Conservation (phyloP, 2,797 vertebrate species). For the Champsocephalus gunnari region DNA sequence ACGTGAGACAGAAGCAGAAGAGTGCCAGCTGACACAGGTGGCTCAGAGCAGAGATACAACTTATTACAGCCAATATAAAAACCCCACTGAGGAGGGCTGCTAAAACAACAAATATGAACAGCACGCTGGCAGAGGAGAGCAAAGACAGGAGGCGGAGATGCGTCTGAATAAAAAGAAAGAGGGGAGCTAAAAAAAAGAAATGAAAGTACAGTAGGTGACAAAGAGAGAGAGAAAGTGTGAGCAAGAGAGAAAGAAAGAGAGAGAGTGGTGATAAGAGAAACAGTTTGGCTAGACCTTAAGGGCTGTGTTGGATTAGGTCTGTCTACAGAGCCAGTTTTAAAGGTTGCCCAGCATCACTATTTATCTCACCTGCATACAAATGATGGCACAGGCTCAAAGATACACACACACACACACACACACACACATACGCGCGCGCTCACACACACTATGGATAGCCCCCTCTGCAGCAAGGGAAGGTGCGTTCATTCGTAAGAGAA, state of each 20-base stretch:
- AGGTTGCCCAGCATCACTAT: constrained; percentile 57
- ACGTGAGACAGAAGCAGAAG: constrained; percentile 58
- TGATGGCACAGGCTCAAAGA: constrained; percentile 43
- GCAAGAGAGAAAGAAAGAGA: background rate
- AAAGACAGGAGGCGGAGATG: constrained; percentile 39
- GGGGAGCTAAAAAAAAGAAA: background rate
- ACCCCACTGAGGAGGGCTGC: constrained; percentile 68
- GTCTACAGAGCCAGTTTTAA: constrained; percentile 52
- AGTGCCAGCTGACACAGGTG: constrained; percentile 76
- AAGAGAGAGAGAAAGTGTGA: constrained; percentile 1
- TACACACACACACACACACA: constrained; percentile 15
- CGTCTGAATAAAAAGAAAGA: constrained; percentile 32
- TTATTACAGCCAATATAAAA: constrained; percentile 75
- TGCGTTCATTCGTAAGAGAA: constrained; percentile 56
- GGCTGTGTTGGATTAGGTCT: constrained; percentile 39
- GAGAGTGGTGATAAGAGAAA: constrained; percentile 29
- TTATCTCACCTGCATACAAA: constrained; percentile 61
- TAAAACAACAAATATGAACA: constrained; percentile 70
- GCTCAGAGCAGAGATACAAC: constrained; percentile 71
- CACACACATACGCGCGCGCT: constrained; percentile 17
- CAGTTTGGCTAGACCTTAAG: constrained; percentile 50
- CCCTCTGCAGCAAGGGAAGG: constrained; percentile 42
- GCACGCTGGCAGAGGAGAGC: constrained; percentile 41
- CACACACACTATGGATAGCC: constrained; percentile 22
- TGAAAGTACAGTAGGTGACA: background rate